A percentile compares a stretch with the other conserved stretches of the same genome.
Conservation (phyloP, 1,140 invertebrate species). For the Bombus waltoni region DNA sequence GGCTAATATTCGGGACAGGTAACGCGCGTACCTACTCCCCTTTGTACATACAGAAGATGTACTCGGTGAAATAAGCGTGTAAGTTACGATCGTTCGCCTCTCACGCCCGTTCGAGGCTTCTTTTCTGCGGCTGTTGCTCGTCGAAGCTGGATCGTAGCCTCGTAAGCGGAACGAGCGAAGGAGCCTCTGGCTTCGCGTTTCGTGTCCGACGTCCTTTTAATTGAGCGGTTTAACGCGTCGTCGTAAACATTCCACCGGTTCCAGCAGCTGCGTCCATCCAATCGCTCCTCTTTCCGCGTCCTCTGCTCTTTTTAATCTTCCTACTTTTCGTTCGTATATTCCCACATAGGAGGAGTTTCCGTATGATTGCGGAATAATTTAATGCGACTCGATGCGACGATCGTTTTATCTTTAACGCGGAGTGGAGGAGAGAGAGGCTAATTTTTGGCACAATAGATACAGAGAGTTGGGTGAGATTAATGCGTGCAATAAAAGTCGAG, state of each 20-base stretch:
- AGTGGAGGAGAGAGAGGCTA: no score
- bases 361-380: no score
- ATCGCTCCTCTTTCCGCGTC: not conserved
- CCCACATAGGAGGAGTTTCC: no score
- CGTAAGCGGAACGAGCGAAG: not conserved
- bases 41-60: slow-evolving; percentile 35
- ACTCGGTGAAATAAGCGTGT: slow-evolving; percentile 60
- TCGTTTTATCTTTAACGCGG: no score
- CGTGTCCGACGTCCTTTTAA: slow-evolving; percentile 56
- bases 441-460: no score
- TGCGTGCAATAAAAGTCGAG: no score
- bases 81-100: slow-evolving; percentile 53
- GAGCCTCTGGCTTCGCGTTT: slow-evolving; percentile 34
- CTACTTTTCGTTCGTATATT: not conserved
- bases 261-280: slow-evolving; percentile 49
- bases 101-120: not conserved
- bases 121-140: not conserved
- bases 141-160: not conserved
- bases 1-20: slow-evolving; percentile 50
- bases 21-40: slow-evolving; percentile 37
- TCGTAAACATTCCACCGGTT: slow-evolving; percentile 61
- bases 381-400: no score
- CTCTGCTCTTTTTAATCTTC: not conserved
- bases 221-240: slow-evolving; percentile 62
- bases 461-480: no score